Base-by-base conservation (phyloP, 1,140 invertebrate species). In the Patella vulgata region DNA sequence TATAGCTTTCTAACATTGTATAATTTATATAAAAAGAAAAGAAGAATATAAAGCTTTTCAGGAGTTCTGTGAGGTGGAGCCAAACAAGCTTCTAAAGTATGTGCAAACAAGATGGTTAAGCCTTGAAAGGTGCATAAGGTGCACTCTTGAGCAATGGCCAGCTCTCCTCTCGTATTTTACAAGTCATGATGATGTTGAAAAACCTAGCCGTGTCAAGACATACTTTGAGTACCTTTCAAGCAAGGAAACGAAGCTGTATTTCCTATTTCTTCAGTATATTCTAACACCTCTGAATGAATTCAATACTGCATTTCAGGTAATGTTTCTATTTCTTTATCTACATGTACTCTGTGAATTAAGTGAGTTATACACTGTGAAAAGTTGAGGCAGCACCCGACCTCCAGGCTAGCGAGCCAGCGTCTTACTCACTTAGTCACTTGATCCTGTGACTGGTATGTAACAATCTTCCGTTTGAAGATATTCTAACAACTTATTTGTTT, bases 51-150 rank as follows among this genome's bases (percentile, higher is more conserved):
- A 67, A 23, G 54, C 60, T 8, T 73, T 67, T 40, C 28, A 55
- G 23, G 70, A 64, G 3, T 73, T 73, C 28, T 60, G 53, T 6
- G 60, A 67, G 48, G 62, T 57, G 21, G 54, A 70, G 0, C 50
- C 63, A 30, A 40, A 36, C 14, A 70, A 66, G 48, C 64, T 73
- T 11, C 27, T 68, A 0, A 68, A 68, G 27, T 55, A 68, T 31
- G 60, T 52, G 21, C n/a, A 12, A 3, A 65, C 66, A 40, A 28
- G 66, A 30, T 68, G 69, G 66, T 33, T 64, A 3, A 47, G 31
- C n/a, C 42, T 68, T 1, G 52, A 65, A 21, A 57, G 31, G 21
- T 58, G 53, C 40, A 52, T 71, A 19, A 25, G 11, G 1, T 30
- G 61, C 0, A 33, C 50, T 21, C 46, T 71, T 0, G 43, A 64